These are phyloP conservation scores for Trachelus stipa DNA, from an alignment of 2,888 invertebrate species.

Conservation along the genomic window DNA sequence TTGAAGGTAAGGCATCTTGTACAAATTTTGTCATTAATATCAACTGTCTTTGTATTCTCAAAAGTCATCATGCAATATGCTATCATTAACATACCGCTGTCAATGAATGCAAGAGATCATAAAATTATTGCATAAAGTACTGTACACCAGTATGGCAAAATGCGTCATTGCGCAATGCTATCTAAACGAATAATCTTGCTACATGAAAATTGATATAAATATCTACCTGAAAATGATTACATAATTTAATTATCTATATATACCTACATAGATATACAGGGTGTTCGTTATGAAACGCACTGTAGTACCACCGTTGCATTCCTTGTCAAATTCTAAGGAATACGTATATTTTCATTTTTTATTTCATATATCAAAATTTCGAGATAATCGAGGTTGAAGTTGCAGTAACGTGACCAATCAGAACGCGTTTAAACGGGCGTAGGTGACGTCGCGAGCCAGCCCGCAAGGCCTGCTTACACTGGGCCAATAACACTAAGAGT, in stretches of 20 bases:
- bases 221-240: neutral
- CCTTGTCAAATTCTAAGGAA: too few relatives aligned
- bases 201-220: neutral
- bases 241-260: neutral
- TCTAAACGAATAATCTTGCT: neutral
- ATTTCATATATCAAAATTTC: too few relatives aligned
- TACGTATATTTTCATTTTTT: too few relatives aligned
- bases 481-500: too few relatives aligned
- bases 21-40: neutral
- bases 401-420: too few relatives aligned
- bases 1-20: neutral
- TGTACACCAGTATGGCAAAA: neutral
- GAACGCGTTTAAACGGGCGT: too few relatives aligned
- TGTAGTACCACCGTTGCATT: too few relatives aligned
- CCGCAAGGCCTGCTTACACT: too few relatives aligned
- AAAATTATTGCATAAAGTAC: neutral
- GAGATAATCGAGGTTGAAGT: too few relatives aligned
- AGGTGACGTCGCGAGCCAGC: too few relatives aligned
- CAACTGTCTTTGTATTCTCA: neutral
- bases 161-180: neutral
- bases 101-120: neutral
- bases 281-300: too few relatives aligned
- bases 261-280: too few relatives aligned
- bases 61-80: neutral
- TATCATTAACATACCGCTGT: neutral